These are phyloP conservation scores for Cepaea hortensis DNA, from an alignment of 2,888 invertebrate species.

Conservation along the genomic window DNA sequence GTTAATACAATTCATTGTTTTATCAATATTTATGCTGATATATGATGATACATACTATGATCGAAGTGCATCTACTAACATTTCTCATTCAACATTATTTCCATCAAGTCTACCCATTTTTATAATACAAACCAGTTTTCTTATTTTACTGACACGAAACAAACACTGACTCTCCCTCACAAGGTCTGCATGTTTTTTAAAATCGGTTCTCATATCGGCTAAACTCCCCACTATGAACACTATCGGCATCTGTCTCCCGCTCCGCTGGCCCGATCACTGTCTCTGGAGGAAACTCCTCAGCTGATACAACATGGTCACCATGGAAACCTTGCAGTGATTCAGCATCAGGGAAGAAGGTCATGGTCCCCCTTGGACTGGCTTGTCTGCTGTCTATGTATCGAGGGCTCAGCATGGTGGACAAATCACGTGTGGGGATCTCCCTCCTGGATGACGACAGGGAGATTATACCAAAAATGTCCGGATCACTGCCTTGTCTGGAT, in stretches of 20 bases:
- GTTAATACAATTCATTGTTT: too few species aligned
- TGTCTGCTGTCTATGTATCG: conserved; percentile 63
- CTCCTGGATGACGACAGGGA: conserved; percentile 63
- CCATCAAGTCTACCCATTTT: too few species aligned
- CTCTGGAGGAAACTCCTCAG: conserved; percentile 53
- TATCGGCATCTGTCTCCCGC: conserved; percentile 53
- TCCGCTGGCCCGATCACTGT: conserved; percentile 51
- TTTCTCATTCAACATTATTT: too few species aligned
- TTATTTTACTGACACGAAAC: too few species aligned
- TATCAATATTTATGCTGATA: too few species aligned
- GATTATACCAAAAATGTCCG: conserved; percentile 65
- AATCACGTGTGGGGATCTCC: conserved; percentile 58
- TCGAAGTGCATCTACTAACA: too few species aligned
- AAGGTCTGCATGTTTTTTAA: neutral
- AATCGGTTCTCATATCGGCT: conserved; percentile 41
- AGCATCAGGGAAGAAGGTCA: conserved; percentile 68
- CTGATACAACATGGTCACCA: conserved; percentile 40
- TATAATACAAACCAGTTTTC: too few species aligned
- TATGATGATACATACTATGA: too few species aligned
- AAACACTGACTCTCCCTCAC: too few species aligned
- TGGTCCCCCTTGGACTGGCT: conserved; percentile 63
- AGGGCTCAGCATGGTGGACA: conserved; percentile 64
- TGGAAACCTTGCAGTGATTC: conserved; percentile 59
- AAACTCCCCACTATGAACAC: conserved; percentile 51
- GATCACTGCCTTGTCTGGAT: conserved; percentile 65